phyloP scores from a whole-genome alignment of 1,140 invertebrate genomes.

The Tetragonula clypearis region DNA sequence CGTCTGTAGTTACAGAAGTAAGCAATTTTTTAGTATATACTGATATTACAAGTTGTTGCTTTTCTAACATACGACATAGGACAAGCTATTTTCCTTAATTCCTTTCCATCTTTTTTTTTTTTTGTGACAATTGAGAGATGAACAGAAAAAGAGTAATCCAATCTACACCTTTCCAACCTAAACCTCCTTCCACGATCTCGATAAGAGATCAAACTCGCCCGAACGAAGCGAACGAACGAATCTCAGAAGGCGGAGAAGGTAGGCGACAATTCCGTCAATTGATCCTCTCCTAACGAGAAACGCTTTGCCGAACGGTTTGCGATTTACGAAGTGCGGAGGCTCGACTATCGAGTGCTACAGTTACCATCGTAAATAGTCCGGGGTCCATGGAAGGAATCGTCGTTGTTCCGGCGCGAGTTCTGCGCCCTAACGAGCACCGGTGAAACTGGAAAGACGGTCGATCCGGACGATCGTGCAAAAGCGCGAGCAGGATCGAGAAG shows the following conservation, averaged over 20 bases:
- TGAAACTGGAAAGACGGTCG: constrained; percentile 37
- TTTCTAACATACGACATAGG: no score
- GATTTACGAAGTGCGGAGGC: constrained; percentile 39
- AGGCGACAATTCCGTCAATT: not conserved
- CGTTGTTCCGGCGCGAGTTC: constrained; percentile 33
- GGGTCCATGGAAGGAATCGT: constrained; percentile 33
- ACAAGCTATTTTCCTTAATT: no score
- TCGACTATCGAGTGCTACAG: constrained; percentile 8
- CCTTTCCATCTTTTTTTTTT: no score
- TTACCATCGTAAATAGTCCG: constrained; percentile 40
- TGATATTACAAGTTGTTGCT: no score
- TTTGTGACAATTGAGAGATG: no score
- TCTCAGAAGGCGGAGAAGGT: no score
- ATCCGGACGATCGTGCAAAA: not conserved
- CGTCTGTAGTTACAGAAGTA: no score
- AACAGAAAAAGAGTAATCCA: no score
- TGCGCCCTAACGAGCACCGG: constrained; percentile 22
- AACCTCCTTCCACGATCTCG: not conserved
- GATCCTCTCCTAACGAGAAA: constrained; percentile 34
- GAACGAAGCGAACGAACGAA: not conserved
- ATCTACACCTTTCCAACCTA: not conserved
- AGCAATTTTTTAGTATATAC: no score
- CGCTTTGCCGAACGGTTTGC: not conserved
- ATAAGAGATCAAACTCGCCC: not conserved
- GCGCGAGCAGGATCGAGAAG: constrained; percentile 33